Evolutionary conservation across 2,797 vertebrate species (phyloP).

Genomic region (Sebastes paucispinis): DNA sequence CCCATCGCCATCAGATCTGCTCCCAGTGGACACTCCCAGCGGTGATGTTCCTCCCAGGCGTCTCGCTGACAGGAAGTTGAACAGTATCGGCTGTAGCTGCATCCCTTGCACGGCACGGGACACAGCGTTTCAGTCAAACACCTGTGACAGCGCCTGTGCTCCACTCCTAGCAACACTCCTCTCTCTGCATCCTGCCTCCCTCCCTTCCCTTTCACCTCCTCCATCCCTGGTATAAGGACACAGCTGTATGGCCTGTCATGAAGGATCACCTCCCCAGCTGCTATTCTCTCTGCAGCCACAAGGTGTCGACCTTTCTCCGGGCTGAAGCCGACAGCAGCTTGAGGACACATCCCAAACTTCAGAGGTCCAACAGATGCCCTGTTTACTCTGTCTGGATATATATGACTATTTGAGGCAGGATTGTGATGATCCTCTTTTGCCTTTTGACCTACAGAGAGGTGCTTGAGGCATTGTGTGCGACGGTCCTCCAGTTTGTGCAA

Average conservation of each 20-base stretch:
- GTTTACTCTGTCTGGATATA: slow-evolving; percentile 25
- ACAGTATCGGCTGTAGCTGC: slow-evolving; percentile 91
- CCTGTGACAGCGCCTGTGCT: slow-evolving; percentile 87
- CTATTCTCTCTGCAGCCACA: slow-evolving; percentile 81
- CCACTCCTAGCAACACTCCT: slow-evolving; percentile 53
- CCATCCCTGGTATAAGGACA: slow-evolving; percentile 83
- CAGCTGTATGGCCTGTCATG: slow-evolving; percentile 88
- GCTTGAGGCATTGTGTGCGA: slow-evolving; percentile 82
- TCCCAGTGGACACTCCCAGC: slow-evolving; percentile 87
- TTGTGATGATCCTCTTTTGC: slow-evolving; percentile 1
- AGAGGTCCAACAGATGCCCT: slow-evolving; percentile 35
- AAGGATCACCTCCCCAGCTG: slow-evolving; percentile 86
- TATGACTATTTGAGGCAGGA: background rate
- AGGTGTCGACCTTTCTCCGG: slow-evolving; percentile 88
- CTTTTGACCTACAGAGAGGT: slow-evolving; percentile 66
- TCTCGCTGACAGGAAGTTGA: slow-evolving; percentile 79
- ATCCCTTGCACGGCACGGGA: slow-evolving; percentile 84
- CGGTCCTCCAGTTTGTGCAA: slow-evolving; percentile 86
- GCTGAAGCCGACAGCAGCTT: slow-evolving; percentile 77
- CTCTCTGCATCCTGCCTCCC: background rate
- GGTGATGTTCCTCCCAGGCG: slow-evolving; percentile 90
- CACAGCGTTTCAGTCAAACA: slow-evolving; percentile 84
- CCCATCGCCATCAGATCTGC: slow-evolving; percentile 83
- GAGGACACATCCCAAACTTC: slow-evolving; percentile 68
- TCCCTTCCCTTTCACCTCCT: slow-evolving; percentile 41